phyloP scores from a whole-genome alignment of 2,797 vertebrate genomes.

The Spatula clypeata region DNA sequence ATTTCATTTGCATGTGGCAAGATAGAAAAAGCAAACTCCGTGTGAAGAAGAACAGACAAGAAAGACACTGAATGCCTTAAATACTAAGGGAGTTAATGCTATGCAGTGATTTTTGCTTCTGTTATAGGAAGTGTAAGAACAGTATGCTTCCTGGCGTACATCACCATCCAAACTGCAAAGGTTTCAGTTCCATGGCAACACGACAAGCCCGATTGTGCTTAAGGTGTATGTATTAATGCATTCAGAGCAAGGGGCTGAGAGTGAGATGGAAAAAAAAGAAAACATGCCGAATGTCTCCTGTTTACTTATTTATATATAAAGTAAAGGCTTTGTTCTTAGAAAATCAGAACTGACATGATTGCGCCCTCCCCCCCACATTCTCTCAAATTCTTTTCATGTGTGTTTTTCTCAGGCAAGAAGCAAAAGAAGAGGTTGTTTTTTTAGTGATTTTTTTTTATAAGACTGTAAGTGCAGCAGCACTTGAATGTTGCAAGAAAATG shows the following conservation, averaged over 20 bases:
- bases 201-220: conserved; percentile 53
- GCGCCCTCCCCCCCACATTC: not conserved
- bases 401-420: conserved; percentile 35
- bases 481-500: conserved; percentile 39
- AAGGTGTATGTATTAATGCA: conserved; percentile 74
- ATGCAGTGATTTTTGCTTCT: conserved; percentile 78
- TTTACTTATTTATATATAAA: conserved; percentile 42
- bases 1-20: conserved; percentile 45
- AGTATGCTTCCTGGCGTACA: conserved; percentile 66
- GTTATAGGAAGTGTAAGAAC: conserved; percentile 73
- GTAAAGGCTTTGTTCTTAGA: conserved; percentile 57
- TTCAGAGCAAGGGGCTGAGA: conserved; percentile 63
- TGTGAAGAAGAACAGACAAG: conserved; percentile 57
- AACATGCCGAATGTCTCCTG: conserved; percentile 3
- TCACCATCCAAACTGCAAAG: conserved; percentile 66
- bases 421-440: conserved; percentile 23
- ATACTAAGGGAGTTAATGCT: conserved; percentile 67
- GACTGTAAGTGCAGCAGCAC: not conserved
- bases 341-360: conserved; percentile 34
- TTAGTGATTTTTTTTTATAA: not conserved
- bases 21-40: conserved; percentile 48
- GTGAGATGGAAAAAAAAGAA: conserved; percentile 23
- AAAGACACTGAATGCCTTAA: conserved; percentile 58
- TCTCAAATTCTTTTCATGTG: not conserved
- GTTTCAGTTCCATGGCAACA: conserved; percentile 84